A percentile compares a stretch with the other conserved stretches of the same genome.
Evolutionary conservation across 2,797 vertebrate genomes (phyloP).

Genomic region (Hephaestus fuliginosus): DNA sequence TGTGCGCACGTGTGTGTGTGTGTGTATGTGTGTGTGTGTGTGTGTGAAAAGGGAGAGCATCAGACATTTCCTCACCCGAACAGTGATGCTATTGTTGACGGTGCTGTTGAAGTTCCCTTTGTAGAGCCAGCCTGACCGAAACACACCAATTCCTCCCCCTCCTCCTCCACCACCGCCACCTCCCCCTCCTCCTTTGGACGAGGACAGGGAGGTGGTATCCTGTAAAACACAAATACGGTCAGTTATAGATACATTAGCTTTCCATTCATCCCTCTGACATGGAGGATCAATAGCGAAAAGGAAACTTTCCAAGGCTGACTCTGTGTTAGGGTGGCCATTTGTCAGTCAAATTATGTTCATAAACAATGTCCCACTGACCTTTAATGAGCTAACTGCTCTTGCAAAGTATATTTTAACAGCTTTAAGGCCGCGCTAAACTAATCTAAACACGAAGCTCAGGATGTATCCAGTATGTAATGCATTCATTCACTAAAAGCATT

Average conservation of each 20-base stretch:
- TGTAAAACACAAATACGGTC: slow-evolving; percentile 69
- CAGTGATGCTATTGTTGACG: slow-evolving; percentile 97
- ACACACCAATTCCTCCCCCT: slow-evolving; percentile 90
- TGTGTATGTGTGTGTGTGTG: neutral
- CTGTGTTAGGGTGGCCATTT: slow-evolving; percentile 8
- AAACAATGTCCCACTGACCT: slow-evolving; percentile 48
- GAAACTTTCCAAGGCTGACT: slow-evolving; percentile 39
- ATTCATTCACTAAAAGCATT: slow-evolving; percentile 50
- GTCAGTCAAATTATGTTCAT: slow-evolving; percentile 47
- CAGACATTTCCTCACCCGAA: slow-evolving; percentile 89
- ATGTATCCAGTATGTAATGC: slow-evolving; percentile 54
- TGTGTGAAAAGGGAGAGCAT: slow-evolving; percentile 6
- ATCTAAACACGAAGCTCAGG: slow-evolving; percentile 58
- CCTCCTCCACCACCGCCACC: slow-evolving; percentile 83
- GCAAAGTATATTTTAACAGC: slow-evolving; percentile 58
- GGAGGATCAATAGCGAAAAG: slow-evolving; percentile 48
- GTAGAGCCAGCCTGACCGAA: slow-evolving; percentile 98
- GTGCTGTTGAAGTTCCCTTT: slow-evolving; percentile 99
- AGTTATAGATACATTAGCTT: slow-evolving; percentile 21
- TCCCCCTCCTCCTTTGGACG: slow-evolving; percentile 96
- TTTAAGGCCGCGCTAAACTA: slow-evolving; percentile 55
- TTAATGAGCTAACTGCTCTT: slow-evolving; percentile 36
- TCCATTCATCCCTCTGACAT: slow-evolving; percentile 11
- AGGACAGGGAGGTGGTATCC: slow-evolving; percentile 98
- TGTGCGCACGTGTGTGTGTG: neutral